Percentiles rank a stretch among this genome's conserved stretches.
phyloP scores from a whole-genome alignment of 2,797 vertebrate genomes.

The Urosaurus nigricauda region DNA sequence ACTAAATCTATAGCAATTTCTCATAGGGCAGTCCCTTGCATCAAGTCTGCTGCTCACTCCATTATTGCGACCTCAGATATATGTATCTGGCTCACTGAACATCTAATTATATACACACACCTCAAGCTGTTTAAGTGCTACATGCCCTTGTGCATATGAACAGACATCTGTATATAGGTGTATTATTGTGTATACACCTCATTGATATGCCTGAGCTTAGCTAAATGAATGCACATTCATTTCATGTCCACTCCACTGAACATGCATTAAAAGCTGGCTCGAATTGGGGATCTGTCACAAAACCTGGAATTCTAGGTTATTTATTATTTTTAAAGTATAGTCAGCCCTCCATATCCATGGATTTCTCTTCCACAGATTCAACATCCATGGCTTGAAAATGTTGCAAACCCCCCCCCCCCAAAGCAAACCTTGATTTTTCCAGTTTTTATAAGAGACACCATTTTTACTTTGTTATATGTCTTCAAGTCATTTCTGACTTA shows the following conservation, averaged over 20 bases:
- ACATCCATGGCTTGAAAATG: too few species aligned
- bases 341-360: too few species aligned
- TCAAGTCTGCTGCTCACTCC: not conserved
- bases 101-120: not conserved
- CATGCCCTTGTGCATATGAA: accelerated
- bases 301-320: too few species aligned
- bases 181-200: not conserved
- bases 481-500: too few species aligned
- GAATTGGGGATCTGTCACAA: not conserved
- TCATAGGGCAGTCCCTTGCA: not conserved
- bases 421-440: too few species aligned
- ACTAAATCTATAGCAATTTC: not conserved
- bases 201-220: not conserved
- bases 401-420: too few species aligned
- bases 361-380: too few species aligned
- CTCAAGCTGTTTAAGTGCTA: not conserved
- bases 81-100: not conserved
- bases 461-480: too few species aligned
- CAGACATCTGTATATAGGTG: not conserved
- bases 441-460: too few species aligned
- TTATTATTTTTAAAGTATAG: too few species aligned
- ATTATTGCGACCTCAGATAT: not conserved
- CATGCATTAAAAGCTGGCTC: not conserved
- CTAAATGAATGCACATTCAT: not conserved
- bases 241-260: not conserved